Base-by-base conservation (phyloP, 2,888 invertebrate genomes). In the Gandaritis pyraliata region DNA sequence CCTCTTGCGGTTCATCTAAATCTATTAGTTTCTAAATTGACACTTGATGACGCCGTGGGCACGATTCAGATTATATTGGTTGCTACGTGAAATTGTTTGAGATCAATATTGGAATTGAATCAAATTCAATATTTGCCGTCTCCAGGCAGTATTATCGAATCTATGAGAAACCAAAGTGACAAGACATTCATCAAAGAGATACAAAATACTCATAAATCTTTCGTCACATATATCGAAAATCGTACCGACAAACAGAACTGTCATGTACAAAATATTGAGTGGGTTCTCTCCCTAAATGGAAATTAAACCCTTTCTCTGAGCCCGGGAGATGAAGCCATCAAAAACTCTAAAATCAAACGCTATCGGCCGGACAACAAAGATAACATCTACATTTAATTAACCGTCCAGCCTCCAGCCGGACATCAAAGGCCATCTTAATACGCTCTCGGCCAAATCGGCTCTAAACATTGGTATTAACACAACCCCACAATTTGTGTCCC, bases 401-500 rank as follows among this genome's bases (percentile, higher is more conserved):
- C 80, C 79, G 83, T 81, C 80, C 84, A 60, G 55, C 58, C 45
- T 46, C 58, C 43, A 54, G 46, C 52, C 60, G 68, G 68, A 66
- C 68, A 89, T 90, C 90, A 91, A 91, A 91, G 89, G 84, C 83
- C 84, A 85, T 87, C 88, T 87, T 87, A 88, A 88, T 88, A 86
- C 86, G 87, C 87, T 86, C 86, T 81, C 80, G 87, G 87, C 86
- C 75, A 85, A 86, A 88, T 87, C 87, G 86, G 82, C 87, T 56
- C 61, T 80, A 84, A 84, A 85, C 88, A 86, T 85, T 76, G 85
- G 85, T 80, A 84, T 81, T 63, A 63, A 63, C 64, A 65, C 67
- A 50, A 57, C 81, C 83, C 74, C 75, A 79, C 84, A 81, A 82
- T 79, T 82, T 81, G 80, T 77, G 75, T 77, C 76, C 78, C 78